These are phyloP conservation scores for Artemia sinica DNA, from an alignment of 2,888 invertebrate genomes.

Conservation along the genomic window DNA sequence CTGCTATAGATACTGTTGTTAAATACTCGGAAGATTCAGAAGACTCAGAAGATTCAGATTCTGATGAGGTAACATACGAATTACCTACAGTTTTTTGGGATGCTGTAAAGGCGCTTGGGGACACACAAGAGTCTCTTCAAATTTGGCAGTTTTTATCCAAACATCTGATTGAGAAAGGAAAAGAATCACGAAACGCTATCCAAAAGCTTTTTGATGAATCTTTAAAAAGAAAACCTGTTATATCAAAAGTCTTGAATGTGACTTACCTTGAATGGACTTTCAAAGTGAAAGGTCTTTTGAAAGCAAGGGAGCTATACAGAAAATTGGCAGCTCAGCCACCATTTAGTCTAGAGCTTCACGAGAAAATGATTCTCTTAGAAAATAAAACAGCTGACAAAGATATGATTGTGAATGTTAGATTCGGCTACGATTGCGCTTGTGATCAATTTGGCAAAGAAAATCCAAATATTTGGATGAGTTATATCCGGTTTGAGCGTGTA, in stretches of 20 bases:
- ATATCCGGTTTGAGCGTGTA: slow-evolving; percentile 48
- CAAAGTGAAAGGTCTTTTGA: slow-evolving; percentile 36
- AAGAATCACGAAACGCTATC: slow-evolving; percentile 20
- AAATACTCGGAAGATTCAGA: slow-evolving; percentile 17
- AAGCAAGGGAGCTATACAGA: slow-evolving; percentile 44
- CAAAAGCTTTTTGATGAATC: slow-evolving; percentile 17
- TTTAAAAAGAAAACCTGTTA: slow-evolving; percentile 34
- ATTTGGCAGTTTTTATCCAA: slow-evolving; percentile 24
- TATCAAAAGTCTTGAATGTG: slow-evolving; percentile 41
- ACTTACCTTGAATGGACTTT: slow-evolving; percentile 43
- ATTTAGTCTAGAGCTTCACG: slow-evolving; percentile 42
- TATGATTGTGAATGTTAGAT: slow-evolving; percentile 33
- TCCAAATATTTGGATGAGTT: slow-evolving; percentile 49
- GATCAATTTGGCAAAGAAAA: slow-evolving; percentile 47
- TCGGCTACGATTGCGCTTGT: slow-evolving; percentile 44
- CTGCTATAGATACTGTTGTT: not conserved
- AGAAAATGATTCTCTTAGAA: slow-evolving; percentile 41
- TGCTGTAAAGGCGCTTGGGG: slow-evolving; percentile 23
- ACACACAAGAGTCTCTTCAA: slow-evolving; percentile 18
- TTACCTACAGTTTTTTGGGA: slow-evolving; percentile 20
- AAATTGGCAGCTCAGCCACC: slow-evolving; percentile 42
- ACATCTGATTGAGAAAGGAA: slow-evolving; percentile 24
- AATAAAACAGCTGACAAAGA: slow-evolving; percentile 28
- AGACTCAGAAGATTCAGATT: slow-evolving; percentile 14
- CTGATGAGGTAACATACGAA: not conserved